A percentile compares a stretch with the other conserved stretches of the same genome.
Evolutionary conservation across 2,113 vertebrate species (phyloP).

Genomic region (Clarias gariepinus): DNA sequence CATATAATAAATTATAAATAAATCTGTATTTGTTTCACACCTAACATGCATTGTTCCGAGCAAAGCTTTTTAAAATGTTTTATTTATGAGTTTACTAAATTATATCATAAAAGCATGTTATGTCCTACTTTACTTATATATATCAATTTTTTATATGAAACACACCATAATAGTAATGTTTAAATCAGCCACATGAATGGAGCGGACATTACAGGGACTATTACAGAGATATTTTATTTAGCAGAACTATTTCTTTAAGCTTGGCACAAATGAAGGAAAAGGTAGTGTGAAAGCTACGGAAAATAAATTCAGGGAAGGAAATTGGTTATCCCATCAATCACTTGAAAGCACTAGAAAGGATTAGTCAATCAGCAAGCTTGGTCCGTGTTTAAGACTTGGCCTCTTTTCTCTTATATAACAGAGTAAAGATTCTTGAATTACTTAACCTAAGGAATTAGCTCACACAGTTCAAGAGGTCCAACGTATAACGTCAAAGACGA

Average conservation of each 20-base stretch:
- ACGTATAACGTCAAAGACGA: background rate
- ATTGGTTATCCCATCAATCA: background rate
- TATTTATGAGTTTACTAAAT: background rate
- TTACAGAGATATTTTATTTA: background rate
- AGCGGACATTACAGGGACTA: background rate
- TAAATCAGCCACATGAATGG: background rate
- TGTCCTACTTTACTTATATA: background rate
- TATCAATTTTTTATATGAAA: background rate
- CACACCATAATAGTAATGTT: background rate
- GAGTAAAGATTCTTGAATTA: constrained; percentile 59
- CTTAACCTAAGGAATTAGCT: constrained; percentile 13
- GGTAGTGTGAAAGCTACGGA: background rate
- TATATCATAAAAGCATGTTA: background rate
- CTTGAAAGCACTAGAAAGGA: constrained; percentile 53
- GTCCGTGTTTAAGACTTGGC: constrained; percentile 52
- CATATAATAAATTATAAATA: background rate
- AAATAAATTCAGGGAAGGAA: constrained; percentile 8
- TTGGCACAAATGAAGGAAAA: background rate
- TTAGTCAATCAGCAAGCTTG: constrained; percentile 44
- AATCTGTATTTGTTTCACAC: background rate
- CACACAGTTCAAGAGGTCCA: constrained; percentile 8
- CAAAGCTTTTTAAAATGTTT: background rate
- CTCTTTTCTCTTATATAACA: constrained; percentile 67
- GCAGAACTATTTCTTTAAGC: background rate
- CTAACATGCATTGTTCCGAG: background rate